Percentiles rank a stretch among this genome's conserved stretches.
These are phyloP conservation scores for Sorex araneus DNA, from an alignment of 2,113 vertebrate species.

Conservation along the genomic window DNA sequence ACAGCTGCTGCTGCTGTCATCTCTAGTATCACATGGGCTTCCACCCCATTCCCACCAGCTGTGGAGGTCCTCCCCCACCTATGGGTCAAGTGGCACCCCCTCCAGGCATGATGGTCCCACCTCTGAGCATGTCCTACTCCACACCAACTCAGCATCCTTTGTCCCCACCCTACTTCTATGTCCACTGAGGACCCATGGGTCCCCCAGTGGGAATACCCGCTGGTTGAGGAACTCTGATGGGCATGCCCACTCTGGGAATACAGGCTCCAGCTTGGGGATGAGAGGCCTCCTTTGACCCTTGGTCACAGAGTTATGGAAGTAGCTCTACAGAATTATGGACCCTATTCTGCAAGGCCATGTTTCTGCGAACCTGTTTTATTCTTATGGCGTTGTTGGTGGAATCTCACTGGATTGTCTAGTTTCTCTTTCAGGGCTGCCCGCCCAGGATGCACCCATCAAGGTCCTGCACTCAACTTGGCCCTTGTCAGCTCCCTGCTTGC, in stretches of 20 bases:
- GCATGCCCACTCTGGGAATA: too few species aligned
- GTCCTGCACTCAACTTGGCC: too few species aligned
- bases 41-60: slow-evolving; percentile 92
- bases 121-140: neutral
- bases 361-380: slow-evolving; percentile 72
- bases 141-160: neutral
- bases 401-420: slow-evolving; percentile 68
- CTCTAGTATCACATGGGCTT: too few species aligned
- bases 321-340: slow-evolving; percentile 74
- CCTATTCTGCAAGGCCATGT: slow-evolving; percentile 55
- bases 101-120: too few species aligned
- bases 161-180: slow-evolving; percentile 10
- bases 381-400: slow-evolving; percentile 70
- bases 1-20: too few species aligned
- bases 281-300: slow-evolving; percentile 73
- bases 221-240: too few species aligned
- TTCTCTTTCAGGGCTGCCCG: slow-evolving; percentile 87
- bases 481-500: too few species aligned
- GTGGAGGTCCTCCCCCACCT: slow-evolving; percentile 95
- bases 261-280: too few species aligned
- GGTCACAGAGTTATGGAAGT: slow-evolving; percentile 78
- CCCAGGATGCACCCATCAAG: too few species aligned
- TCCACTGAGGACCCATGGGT: slow-evolving; percentile 8
- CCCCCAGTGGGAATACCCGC: slow-evolving; percentile 65
- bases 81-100: slow-evolving; percentile 85